A percentile compares a stretch with the other conserved stretches of the same genome.
phyloP scores from a whole-genome alignment of 1,140 invertebrate species.

The Sesamia nonagrioides region DNA sequence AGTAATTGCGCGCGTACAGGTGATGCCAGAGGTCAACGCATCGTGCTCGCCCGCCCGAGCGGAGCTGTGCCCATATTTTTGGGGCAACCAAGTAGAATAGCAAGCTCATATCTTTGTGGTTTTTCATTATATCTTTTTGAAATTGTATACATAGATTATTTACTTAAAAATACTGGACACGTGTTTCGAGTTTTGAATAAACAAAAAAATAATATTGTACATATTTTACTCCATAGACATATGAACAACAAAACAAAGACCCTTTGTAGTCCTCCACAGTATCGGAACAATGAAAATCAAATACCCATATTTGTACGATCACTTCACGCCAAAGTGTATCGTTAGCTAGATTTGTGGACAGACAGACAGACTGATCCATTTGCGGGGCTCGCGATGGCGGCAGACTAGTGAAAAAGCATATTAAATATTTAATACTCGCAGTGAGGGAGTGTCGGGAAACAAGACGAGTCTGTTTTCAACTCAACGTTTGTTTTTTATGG shows the following conservation, averaged over 20 bases:
- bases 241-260: not conserved
- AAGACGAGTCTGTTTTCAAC: conserved; percentile 54
- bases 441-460: conserved; percentile 52
- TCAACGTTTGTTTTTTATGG: conserved; percentile 26
- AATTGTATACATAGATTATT: too few relatives aligned
- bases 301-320: conserved; percentile 5
- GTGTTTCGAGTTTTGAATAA: too few relatives aligned
- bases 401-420: conserved; percentile 66
- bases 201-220: too few relatives aligned
- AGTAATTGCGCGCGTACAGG: too few relatives aligned
- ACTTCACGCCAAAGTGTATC: not conserved
- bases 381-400: conserved; percentile 44
- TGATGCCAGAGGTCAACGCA: too few relatives aligned
- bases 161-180: too few relatives aligned
- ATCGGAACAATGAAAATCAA: not conserved
- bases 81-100: too few relatives aligned
- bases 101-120: too few relatives aligned
- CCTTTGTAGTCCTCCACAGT: not conserved
- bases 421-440: conserved; percentile 77
- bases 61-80: too few relatives aligned
- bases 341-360: conserved; percentile 27
- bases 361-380: conserved; percentile 61
- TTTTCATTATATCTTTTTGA: too few relatives aligned
- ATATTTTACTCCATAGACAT: too few relatives aligned
- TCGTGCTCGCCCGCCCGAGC: too few relatives aligned